Base-by-base conservation (phyloP, 2,888 invertebrate genomes). In the Euclidia mi region DNA sequence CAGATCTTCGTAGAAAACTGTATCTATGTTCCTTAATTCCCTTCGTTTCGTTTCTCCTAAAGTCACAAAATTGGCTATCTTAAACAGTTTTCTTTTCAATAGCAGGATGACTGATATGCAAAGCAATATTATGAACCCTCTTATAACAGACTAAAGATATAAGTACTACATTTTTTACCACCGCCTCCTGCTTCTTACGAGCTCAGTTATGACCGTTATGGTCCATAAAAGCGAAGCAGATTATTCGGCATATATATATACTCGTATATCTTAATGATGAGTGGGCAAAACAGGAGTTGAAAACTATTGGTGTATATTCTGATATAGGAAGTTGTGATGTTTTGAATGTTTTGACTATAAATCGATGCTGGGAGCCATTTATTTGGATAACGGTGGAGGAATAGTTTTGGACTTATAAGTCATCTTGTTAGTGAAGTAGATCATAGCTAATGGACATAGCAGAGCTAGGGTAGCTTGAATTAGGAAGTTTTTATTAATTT, bases 281-380 rank as follows among this genome's bases (percentile, higher is more conserved):
- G 3, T n/a, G 11, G 0, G 11, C 1, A 9, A 34, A 12, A 3
- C 6, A 34, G 34, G 14, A 34, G 20, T 51, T 17, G 38, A 38
- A 32, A 15, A 49, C 42, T 32, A 35, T 31, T 47, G 34, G 37
- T n/a, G 3, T 9, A 15, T 35, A 37, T 50, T 50, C 47, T 25
- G 2, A 20, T 55, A 46, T 41, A 18, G 46, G 47, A 65, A 62
- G 49, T 47, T 50, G 37, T 11, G 29, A 50, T 17, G 34, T 45
- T 37, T 44, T 34, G 1, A 18, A n/a, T 31, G 35, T 37, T 15
- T 31, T 42, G 29, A 29, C n/a, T 17, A 14, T 37, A 37, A 37
- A 17, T 37, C 17, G 37, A 18, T 7, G 7, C 15, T 1, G 37
- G 9, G 17, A 37, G 18, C 10, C 10, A 15, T 37, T 37, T n/a